phyloP scores from a whole-genome alignment of 1,140 invertebrate genomes.

The Sycophila sp. region DNA sequence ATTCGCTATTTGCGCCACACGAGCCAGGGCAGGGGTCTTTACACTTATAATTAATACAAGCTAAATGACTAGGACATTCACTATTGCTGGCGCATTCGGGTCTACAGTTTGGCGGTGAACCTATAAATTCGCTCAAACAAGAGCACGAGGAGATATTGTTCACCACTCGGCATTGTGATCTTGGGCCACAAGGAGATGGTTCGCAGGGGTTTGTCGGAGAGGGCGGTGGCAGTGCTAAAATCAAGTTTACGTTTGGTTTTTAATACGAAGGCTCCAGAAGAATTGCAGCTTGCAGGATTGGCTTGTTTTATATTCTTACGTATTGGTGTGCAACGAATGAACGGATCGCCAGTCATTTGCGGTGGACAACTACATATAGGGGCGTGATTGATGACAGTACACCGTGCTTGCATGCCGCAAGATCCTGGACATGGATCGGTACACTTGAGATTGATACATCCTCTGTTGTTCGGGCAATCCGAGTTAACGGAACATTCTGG shows the following conservation, averaged over 20 bases:
- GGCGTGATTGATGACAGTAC: slow-evolving; percentile 65
- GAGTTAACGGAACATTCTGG: slow-evolving; percentile 66
- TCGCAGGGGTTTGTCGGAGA: slow-evolving; percentile 68
- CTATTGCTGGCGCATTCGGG: slow-evolving; percentile 75
- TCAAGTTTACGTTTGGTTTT: background rate
- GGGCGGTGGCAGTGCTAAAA: slow-evolving; percentile 57
- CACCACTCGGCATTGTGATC: slow-evolving; percentile 72
- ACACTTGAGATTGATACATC: slow-evolving; percentile 68
- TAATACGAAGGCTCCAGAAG: too few relatives aligned
- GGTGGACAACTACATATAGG: slow-evolving; percentile 52
- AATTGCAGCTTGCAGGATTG: too few relatives aligned
- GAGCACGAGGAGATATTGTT: slow-evolving; percentile 74
- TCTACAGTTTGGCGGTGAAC: slow-evolving; percentile 73
- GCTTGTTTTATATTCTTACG: slow-evolving; percentile 62
- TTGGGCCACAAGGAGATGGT: slow-evolving; percentile 75
- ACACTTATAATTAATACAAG: slow-evolving; percentile 78
- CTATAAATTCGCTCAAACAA: slow-evolving; percentile 72
- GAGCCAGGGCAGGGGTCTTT: slow-evolving; percentile 74
- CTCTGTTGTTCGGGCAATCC: slow-evolving; percentile 67
- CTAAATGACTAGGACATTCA: slow-evolving; percentile 73
- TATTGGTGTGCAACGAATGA: slow-evolving; percentile 66
- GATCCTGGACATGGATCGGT: slow-evolving; percentile 69
- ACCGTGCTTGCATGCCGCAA: slow-evolving; percentile 69
- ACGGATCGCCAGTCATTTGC: slow-evolving; percentile 69
- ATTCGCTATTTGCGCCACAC: slow-evolving; percentile 76